A percentile compares a stretch with the other conserved stretches of the same genome.
Conservation (phyloP, 2,888 invertebrate genomes). For the Aromia moschata region DNA sequence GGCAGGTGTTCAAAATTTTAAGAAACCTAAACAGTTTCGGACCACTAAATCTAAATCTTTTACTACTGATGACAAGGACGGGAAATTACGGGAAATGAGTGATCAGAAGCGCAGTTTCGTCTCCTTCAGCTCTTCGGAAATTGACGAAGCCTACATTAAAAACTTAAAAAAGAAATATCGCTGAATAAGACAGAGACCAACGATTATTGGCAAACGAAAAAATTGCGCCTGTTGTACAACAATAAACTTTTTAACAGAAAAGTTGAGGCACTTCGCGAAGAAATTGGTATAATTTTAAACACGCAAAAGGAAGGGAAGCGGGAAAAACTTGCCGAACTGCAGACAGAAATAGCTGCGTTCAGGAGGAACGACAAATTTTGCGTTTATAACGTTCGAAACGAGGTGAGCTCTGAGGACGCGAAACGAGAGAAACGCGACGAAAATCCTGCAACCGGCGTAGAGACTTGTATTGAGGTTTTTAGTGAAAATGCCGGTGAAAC, state of each 20-base stretch:
- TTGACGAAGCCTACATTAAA: slow-evolving; percentile 7
- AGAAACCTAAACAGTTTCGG: slow-evolving; percentile 1
- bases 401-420: not conserved
- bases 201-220: slow-evolving; percentile 4
- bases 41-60: slow-evolving; percentile 21
- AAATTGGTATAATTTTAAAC: slow-evolving; percentile 28
- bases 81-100: not conserved
- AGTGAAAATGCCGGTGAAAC: not conserved
- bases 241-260: slow-evolving; percentile 9
- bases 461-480: not conserved
- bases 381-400: slow-evolving; percentile 25
- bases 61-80: slow-evolving; percentile 2
- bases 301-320: slow-evolving; percentile 11
- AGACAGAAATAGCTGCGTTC: slow-evolving; percentile 26
- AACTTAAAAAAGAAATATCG: slow-evolving; percentile 27
- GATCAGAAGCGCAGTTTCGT: not conserved
- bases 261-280: slow-evolving; percentile 23
- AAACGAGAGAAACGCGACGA: not conserved
- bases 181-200: slow-evolving; percentile 12
- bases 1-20: not conserved
- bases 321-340: slow-evolving; percentile 23
- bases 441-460: not conserved
- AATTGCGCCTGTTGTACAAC: not conserved
- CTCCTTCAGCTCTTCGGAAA: slow-evolving; percentile 3
- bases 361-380: slow-evolving; percentile 18